Conservation (phyloP, 1,140 invertebrate genomes). For the Drosophila parabipectinata region DNA sequence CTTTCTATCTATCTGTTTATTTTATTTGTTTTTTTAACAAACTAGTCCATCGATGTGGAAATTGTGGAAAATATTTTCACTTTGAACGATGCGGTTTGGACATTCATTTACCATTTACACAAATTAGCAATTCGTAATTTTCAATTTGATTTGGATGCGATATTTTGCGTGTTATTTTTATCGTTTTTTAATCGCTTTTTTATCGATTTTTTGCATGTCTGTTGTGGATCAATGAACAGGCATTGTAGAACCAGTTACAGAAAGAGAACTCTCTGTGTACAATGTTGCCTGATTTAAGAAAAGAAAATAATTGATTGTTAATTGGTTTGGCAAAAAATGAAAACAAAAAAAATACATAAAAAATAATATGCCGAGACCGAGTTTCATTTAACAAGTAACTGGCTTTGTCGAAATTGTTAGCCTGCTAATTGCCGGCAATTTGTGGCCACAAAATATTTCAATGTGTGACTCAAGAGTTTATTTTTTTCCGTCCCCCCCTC, state of each 20-base stretch:
- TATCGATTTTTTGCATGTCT: neutral
- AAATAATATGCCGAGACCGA: conserved; percentile 11
- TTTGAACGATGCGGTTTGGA: conserved; percentile 4
- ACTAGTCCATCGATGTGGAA: conserved; percentile 29
- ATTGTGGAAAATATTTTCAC: conserved; percentile 59
- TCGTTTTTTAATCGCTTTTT: neutral
- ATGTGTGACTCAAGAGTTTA: conserved; percentile 7
- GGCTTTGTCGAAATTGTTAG: conserved; percentile 49
- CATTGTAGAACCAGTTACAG: conserved; percentile 11
- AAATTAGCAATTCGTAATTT: conserved; percentile 63
- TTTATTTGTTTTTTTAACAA: conserved; percentile 11
- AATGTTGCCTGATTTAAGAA: conserved; percentile 12
- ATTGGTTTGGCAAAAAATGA: conserved; percentile 26
- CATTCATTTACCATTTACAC: conserved; percentile 53
- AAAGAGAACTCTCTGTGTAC: neutral
- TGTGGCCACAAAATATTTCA: conserved; percentile 25
- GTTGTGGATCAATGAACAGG: conserved; percentile 2
- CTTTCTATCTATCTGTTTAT: neutral
- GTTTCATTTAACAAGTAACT: conserved; percentile 57
- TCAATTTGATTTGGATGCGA: conserved; percentile 34
- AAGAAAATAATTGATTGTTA: conserved; percentile 6
- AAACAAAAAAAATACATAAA: neutral
- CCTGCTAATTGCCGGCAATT: conserved; percentile 55
- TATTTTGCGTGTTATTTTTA: conserved; percentile 13
- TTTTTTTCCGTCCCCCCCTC: neutral